phyloP scores from a whole-genome alignment of 2,888 invertebrate genomes.

The Erannis defoliaria region DNA sequence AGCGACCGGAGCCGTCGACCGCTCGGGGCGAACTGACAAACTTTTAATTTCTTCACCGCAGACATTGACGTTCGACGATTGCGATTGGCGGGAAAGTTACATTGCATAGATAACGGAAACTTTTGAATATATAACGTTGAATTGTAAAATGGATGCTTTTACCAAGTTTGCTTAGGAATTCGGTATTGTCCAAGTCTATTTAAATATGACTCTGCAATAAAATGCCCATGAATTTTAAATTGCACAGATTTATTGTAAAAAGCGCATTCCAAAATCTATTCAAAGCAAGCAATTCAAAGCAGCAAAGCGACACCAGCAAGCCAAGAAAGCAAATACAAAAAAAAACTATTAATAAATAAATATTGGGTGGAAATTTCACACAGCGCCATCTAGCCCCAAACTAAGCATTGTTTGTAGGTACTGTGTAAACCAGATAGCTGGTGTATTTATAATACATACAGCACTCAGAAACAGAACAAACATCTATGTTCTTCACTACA shows the following conservation, averaged over 20 bases:
- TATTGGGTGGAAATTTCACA: too few relatives aligned
- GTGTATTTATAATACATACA: too few relatives aligned
- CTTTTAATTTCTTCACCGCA: conserved; percentile 82
- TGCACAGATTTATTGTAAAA: not conserved
- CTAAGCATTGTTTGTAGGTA: too few relatives aligned
- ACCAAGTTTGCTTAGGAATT: conserved; percentile 46
- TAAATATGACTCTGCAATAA: conserved; percentile 12
- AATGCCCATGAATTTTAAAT: not conserved
- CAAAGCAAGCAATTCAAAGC: not conserved
- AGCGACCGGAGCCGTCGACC: conserved; percentile 70
- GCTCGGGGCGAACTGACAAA: conserved; percentile 78
- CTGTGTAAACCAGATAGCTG: too few relatives aligned
- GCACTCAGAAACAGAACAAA: too few relatives aligned
- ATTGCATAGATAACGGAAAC: conserved; percentile 76
- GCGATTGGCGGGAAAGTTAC: conserved; percentile 82
- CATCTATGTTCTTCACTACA: too few relatives aligned
- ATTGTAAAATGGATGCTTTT: conserved; percentile 65
- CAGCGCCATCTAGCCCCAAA: too few relatives aligned
- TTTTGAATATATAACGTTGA: conserved; percentile 64
- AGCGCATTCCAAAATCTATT: not conserved
- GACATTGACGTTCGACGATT: conserved; percentile 78
- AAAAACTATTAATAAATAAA: too few relatives aligned
- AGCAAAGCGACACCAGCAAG: too few relatives aligned
- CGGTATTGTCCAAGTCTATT: conserved; percentile 46
- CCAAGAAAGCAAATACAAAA: too few relatives aligned